Evolutionary conservation across 2,797 vertebrate genomes (phyloP), one percentile per base, ranked within the genome.

Genomic region (Tauraco hartlaubi): DNA sequence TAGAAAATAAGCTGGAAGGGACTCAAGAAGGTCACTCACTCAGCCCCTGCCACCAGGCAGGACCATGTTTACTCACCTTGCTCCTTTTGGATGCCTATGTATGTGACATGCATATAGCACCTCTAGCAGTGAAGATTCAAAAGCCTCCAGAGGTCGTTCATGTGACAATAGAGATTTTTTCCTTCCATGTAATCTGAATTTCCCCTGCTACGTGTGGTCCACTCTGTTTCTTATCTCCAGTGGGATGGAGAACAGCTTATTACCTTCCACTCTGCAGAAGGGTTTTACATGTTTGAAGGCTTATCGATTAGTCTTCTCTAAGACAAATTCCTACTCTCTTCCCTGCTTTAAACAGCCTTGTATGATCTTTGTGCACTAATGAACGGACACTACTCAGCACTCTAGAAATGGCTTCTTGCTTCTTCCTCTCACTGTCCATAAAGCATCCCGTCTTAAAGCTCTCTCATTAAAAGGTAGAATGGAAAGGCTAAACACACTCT

Each of bases 51-150:
- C 76, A 86, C n/a, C 49, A 80, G 59, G 41, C 14, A 23, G 74
- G 48, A 31, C 37, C 56, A 49, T 0, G 0, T 85, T 69, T 56
- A 48, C 28, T 31, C 35, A 51, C 72, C 20, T 26, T 46, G 41
- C 18, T 69, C 46, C 37, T 85, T 46, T 14, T 5, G n/a, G 78
- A 64, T 43, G 31, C 43, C 41, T 56, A 13, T 17, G 9, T 39
- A 39, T 1, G 1, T n/a, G 56, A 66, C 2, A 5, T 2, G 4
- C 31, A 51, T 26, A 37, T 21, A 69, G 25, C 1, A 1, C 26
- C 55, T 73, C 75, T 43, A 33, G 52, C 59, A 81, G 23, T 9
- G 19, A 81, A 64, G 31, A 84, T 6, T 78, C 31, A 74, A 63
- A 12, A 75, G 56, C 22, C 33, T 80, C 33, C 54, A 78, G n/a